phyloP scores from a whole-genome alignment of 2,797 vertebrate species.

The Sebastes kiyomatsui region DNA sequence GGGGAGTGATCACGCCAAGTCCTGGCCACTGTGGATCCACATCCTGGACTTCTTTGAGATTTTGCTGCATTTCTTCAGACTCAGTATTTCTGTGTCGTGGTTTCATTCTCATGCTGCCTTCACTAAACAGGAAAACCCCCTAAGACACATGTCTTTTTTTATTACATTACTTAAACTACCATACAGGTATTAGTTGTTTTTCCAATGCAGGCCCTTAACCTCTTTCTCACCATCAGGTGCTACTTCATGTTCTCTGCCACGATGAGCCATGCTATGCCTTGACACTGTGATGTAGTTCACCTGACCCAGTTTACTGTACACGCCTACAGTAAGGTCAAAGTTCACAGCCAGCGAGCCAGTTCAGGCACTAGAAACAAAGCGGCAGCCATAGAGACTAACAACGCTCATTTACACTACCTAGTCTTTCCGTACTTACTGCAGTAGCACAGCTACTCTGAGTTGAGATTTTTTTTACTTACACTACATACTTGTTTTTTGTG shows the following conservation, averaged over 20 bases:
- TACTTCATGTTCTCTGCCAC: slow-evolving; percentile 65
- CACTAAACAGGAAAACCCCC: slow-evolving; percentile 31
- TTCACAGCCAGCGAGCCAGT: slow-evolving; percentile 39
- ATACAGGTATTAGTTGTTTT: slow-evolving; percentile 22
- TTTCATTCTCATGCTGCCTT: slow-evolving; percentile 66
- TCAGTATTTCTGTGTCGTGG: slow-evolving; percentile 27
- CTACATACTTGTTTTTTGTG: slow-evolving; percentile 3
- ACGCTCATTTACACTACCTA: slow-evolving; percentile 30
- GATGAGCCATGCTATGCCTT: slow-evolving; percentile 74
- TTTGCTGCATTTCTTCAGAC: slow-evolving; percentile 41
- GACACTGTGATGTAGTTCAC: slow-evolving; percentile 66
- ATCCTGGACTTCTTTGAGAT: slow-evolving; percentile 34
- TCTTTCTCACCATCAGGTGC: slow-evolving; percentile 49
- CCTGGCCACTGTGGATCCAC: slow-evolving; percentile 36
- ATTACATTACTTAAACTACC: slow-evolving; percentile 6
- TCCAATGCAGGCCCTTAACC: slow-evolving; percentile 10
- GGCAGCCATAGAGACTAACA: slow-evolving; percentile 22
- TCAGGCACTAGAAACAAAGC: slow-evolving; percentile 28
- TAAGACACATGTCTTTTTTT: neutral
- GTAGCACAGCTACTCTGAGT: slow-evolving; percentile 38
- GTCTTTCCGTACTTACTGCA: slow-evolving; percentile 24
- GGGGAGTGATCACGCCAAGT: slow-evolving; percentile 12
- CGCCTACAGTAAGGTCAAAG: slow-evolving; percentile 39
- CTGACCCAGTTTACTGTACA: slow-evolving; percentile 36
- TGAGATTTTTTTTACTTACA: slow-evolving; percentile 7